Evolutionary conservation across 1,140 invertebrate genomes (phyloP), one percentile per base, ranked within the genome.

Genomic region (Formica selysi): DNA sequence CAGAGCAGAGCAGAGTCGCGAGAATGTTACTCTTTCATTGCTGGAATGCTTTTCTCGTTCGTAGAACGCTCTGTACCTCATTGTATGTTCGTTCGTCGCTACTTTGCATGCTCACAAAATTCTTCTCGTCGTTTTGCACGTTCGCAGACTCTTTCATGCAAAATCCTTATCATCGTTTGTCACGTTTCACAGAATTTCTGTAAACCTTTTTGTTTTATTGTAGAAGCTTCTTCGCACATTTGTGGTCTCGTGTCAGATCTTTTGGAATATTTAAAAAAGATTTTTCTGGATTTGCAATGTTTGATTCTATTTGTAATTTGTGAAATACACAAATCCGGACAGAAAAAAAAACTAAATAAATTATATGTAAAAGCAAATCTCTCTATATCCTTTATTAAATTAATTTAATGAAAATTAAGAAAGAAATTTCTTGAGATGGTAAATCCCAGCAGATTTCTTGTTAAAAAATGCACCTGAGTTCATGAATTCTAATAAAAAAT

Each of bases 51-150:
- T 73, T 81, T 59, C 67, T 73, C 65, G 36, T 38, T 81, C 65
- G 51, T 44, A 73, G 36, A 81, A 81, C 67, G 67, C 67, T 71
- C 67, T 83, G 44, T 62, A 73, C 54, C 36, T 83, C 68, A 83
- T 83, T 74, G 79, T 73, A 83, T 29, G 54, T 61, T 73, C 79
- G 59, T 32, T 48, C 62, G 76, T 59, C 51, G 78, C 36, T 80
- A 70, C 48, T 80, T 70, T 83, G 68, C 68, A 83, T 74, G 54
- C 54, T 83, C 68, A 41, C 79, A 83, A 83, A 83, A 83, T 83
- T 83, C 68, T 73, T 83, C 79, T 73, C 68, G 26, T 83, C 38
- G 68, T 73, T 83, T 44, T 73, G 68, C 38, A 83, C 68, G 68
- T 26, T 83, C 26, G 38, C 68, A 41, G 79, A 83, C 38, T 83